Percentiles rank a stretch among this genome's conserved stretches.
Evolutionary conservation across 2,797 vertebrate species (phyloP).

Genomic region (Lagorchestes hirsutus): DNA sequence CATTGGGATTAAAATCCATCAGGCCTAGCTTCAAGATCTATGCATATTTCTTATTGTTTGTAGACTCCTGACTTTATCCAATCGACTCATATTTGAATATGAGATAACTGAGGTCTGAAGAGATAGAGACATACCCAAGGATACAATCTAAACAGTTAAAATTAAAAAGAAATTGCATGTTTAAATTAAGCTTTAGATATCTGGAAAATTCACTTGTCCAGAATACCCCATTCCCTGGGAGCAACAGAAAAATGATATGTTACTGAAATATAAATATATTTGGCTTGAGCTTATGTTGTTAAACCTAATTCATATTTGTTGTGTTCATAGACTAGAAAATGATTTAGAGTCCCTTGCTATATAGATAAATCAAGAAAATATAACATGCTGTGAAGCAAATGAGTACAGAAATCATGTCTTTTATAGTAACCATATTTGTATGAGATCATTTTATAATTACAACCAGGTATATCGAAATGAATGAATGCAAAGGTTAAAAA

Average conservation of each 20-base stretch:
- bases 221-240: background rate
- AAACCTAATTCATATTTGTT: background rate
- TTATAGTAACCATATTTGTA: background rate
- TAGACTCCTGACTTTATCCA: background rate
- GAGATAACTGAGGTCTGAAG: background rate
- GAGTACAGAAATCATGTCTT: background rate
- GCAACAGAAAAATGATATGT: background rate
- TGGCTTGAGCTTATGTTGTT: background rate
- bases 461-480: background rate
- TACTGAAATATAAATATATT: background rate
- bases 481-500: background rate
- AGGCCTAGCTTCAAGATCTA: background rate
- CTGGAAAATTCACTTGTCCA: background rate
- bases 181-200: background rate
- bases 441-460: background rate
- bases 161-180: background rate
- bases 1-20: background rate
- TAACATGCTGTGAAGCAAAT: background rate
- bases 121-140: background rate
- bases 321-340: background rate
- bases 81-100: background rate
- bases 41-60: background rate
- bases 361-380: background rate
- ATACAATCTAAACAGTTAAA: background rate
- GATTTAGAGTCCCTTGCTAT: background rate